Conservation (phyloP, 2,113 vertebrate species). For the Rhipidura dahli region DNA sequence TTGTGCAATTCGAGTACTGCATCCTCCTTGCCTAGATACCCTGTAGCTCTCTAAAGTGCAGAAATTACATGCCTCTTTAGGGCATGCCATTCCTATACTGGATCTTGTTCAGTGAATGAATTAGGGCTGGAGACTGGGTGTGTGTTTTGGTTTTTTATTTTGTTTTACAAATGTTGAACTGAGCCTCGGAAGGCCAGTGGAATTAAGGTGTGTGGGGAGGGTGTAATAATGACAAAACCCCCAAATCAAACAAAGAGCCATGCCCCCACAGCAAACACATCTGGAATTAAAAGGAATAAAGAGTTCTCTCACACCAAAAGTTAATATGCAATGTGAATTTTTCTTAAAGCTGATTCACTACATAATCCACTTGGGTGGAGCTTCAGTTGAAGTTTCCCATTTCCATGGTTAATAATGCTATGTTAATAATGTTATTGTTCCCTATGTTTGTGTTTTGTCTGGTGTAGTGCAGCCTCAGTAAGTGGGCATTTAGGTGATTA, state of each 20-base stretch:
- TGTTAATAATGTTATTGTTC: not conserved
- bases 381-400: not conserved
- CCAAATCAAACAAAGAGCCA: not conserved
- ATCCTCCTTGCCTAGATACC: not conserved
- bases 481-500: not conserved
- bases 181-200: not conserved
- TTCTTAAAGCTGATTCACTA: not conserved
- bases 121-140: not conserved
- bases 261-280: fast-evolving
- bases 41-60: not conserved
- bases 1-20: not conserved
- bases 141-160: not conserved
- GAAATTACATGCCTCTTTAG: not conserved
- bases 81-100: not conserved
- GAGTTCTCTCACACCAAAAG: not conserved
- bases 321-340: not conserved
- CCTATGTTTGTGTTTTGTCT: not conserved
- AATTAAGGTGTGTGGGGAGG: not conserved
- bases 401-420: not conserved
- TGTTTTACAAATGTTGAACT: not conserved
- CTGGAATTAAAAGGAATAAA: not conserved
- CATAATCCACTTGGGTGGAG: not conserved
- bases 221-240: not conserved
- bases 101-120: not conserved
- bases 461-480: not conserved